Conservation (phyloP, 2,888 invertebrate species). For the Prosopocoilus inquinatus region DNA sequence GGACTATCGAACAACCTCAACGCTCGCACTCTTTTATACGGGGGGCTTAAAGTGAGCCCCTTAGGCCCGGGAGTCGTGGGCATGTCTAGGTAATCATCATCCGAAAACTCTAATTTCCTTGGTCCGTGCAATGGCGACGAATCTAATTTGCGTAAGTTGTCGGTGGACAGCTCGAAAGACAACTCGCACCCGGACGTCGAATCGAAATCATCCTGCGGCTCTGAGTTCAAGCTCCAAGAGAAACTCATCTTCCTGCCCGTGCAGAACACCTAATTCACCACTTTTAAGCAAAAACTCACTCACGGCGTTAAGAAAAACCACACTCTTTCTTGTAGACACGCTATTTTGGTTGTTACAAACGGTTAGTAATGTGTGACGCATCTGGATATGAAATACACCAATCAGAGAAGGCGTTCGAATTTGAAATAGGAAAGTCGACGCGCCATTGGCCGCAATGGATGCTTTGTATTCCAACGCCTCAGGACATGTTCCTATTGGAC, state of each 20-base stretch:
- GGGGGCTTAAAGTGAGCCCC: constrained; percentile 55
- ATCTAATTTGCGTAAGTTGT: constrained; percentile 44
- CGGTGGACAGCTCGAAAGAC: constrained; percentile 63
- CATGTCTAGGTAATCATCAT: constrained; percentile 35
- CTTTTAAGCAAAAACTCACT: constrained; percentile 12
- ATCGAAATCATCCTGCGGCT: constrained; percentile 43
- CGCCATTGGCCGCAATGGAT: constrained; percentile 22
- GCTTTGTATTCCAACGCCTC: constrained; percentile 13
- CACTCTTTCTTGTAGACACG: constrained; percentile 8
- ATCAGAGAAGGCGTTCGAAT: constrained; percentile 28
- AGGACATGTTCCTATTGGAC: constrained; percentile 5
- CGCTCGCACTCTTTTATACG: constrained; percentile 59
- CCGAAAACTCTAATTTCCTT: constrained; percentile 61
- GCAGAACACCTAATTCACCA: constrained; percentile 1
- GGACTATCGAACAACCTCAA: constrained; percentile 79
- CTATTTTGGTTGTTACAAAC: constrained; percentile 20
- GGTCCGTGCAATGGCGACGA: constrained; percentile 54
- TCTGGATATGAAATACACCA: constrained; percentile 39
- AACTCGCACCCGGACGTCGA: constrained; percentile 61
- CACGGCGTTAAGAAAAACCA: background rate
- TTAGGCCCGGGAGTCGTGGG: constrained; percentile 32
- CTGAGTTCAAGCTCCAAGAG: constrained; percentile 32
- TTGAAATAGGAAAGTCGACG: constrained; percentile 3
- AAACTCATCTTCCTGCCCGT: constrained; percentile 32
- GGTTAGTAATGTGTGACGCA: constrained; percentile 32